Base-by-base conservation (phyloP, 2,888 invertebrate species). In the Scaptodrosophila latifasciaeformis region DNA sequence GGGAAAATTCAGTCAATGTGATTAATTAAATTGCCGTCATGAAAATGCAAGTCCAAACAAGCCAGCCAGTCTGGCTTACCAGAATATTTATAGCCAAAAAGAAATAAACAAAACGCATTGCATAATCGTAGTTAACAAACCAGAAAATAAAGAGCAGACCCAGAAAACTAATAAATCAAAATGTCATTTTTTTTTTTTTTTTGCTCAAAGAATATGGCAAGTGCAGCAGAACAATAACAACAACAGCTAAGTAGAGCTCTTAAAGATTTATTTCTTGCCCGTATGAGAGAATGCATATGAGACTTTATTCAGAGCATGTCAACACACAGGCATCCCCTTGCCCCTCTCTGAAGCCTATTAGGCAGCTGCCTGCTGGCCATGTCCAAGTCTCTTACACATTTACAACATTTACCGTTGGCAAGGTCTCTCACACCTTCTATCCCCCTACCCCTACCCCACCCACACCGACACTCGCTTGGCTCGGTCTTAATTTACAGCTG, bases 261-360 rank as follows among this genome's bases (percentile, higher is more conserved):
- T 2, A 1, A 7, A n/a, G n/a, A n/a, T n/a, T n/a, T n/a, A n/a
- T n/a, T n/a, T n/a, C n/a, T n/a, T n/a, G n/a, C n/a, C n/a, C n/a
- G n/a, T n/a, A n/a, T n/a, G n/a, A n/a, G n/a, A n/a, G n/a, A n/a
- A n/a, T n/a, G n/a, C n/a, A n/a, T n/a, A n/a, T n/a, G n/a, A n/a
- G n/a, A n/a, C n/a, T n/a, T n/a, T n/a, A 76, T 76, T 80, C 75
- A 76, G 75, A 76, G 75, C 75, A 80, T 76, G 80, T 80, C 75
- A 77, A 80, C 15, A 5, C 37, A 34, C 34, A 12, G 13, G 34
- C 37, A 9, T 3, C 15, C 37, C 37, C 37, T 18, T 2, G 24
- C 7, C 24, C 31, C 7, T 18, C 19, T 40, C n/a, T 1, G n/a
- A 18, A 10, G 43, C 49, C 35, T 43, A 13, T 17, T 18, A 37